Base-by-base conservation (phyloP, 2,888 invertebrate species). In the Lepeophtheirus nordmannii region DNA sequence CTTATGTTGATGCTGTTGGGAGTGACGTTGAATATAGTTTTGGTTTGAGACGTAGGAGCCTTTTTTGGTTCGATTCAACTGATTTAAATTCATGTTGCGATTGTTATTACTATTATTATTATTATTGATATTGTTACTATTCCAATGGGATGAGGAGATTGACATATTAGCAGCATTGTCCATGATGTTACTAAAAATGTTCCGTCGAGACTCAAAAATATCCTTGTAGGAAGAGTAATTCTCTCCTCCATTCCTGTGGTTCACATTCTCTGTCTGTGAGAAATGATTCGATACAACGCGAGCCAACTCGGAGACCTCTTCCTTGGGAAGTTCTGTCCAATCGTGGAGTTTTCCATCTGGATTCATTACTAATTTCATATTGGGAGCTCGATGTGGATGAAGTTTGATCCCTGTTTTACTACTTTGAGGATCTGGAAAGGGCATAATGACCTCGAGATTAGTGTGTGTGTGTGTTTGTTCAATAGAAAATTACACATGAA, bases 301-400 rank as follows among this genome's bases (percentile, higher is more conserved):
- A 20, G 20, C 14, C 40, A 62, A 20, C 20, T 62, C 62, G 2
- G 39, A 22, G 39, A 62, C 9, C n/a, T 62, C 62, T 23, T 62
- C 62, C 8, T 62, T 40, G 11, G 62, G 62, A 11, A 62, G n/a
- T 1, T 62, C 62, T 12, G 39, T 62, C 62, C 62, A 62, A 41
- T 62, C 62, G 20, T 62, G 62, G 40, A 62, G 62, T 62, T 71
- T 70, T 20, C 85, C 85, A 72, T 82, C 78, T 17, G 86, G 86
- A 76, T 86, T 85, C 84, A 86, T 85, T 73, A 87, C 81, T 70
- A 86, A 79, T 73, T 84, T 85, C 69, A 86, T 75, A 22, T 65
- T 65, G 58, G 65, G 65, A 14, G 39, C 38, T 37, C 20, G 14
- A 38, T 37, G 57, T 37, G 22, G 64, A 20, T 56, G 20, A 30